Evolutionary conservation across 1,140 invertebrate species (phyloP).

Genomic region (Subanguina moxae): DNA sequence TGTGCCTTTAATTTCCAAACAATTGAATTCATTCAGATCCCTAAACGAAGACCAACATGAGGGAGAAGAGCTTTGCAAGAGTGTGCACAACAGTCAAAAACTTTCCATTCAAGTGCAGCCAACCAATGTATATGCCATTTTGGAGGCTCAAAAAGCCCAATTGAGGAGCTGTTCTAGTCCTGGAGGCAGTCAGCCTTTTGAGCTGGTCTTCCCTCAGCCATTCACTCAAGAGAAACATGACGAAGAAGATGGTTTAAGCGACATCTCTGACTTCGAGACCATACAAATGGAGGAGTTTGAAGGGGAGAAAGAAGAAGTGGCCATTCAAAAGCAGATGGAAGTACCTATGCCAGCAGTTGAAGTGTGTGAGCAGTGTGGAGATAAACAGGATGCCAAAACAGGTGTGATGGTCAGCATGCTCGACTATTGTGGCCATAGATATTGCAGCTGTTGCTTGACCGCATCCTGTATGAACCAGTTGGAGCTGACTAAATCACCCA

Average conservation of each 20-base stretch:
- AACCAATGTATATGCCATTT: background rate
- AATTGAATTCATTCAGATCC: background rate
- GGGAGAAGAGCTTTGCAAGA: background rate
- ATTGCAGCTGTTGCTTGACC: background rate
- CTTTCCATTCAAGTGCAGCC: background rate
- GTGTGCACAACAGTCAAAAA: background rate
- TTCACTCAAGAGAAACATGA: background rate
- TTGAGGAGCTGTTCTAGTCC: background rate
- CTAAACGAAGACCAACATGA: background rate
- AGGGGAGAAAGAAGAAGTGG: background rate
- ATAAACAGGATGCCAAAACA: background rate
- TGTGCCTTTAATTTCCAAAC: too few relatives aligned
- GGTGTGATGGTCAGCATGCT: background rate
- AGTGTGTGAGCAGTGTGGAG: background rate
- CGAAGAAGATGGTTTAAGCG: background rate
- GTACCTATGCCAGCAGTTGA: background rate
- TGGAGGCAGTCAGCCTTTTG: background rate
- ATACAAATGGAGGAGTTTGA: background rate
- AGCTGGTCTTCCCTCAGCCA: background rate
- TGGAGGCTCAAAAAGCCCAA: background rate
- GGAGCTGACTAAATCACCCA: background rate
- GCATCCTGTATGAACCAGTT: background rate
- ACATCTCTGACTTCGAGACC: slow-evolving; percentile 1
- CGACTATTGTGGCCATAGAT: background rate
- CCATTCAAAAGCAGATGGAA: background rate